These are phyloP conservation scores for Apaloderma vittatum DNA, from an alignment of 2,113 vertebrate species.

Conservation along the genomic window DNA sequence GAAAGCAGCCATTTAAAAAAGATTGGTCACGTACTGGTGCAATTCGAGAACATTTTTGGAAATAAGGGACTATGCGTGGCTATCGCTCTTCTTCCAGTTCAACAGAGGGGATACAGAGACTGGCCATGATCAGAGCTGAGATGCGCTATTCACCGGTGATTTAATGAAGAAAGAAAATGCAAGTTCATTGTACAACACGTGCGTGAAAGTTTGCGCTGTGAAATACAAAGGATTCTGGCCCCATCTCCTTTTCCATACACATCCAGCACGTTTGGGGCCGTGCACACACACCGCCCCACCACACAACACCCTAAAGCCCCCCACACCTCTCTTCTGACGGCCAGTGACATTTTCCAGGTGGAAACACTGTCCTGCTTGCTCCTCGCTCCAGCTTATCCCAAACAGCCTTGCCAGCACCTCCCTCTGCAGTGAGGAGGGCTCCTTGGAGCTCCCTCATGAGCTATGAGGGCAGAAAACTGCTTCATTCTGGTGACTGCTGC, in stretches of 20 bases:
- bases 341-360: neutral
- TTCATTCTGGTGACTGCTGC: fast-evolving
- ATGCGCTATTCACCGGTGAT: fast-evolving
- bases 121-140: neutral
- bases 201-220: neutral
- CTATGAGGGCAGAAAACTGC: neutral
- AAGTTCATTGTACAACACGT: neutral
- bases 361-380: neutral
- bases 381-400: neutral
- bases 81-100: neutral
- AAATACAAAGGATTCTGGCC: neutral
- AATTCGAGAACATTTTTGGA: neutral
- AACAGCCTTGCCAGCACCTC: neutral
- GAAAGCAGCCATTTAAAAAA: neutral
- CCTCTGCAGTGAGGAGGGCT: neutral
- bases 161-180: neutral
- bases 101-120: neutral
- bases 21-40: fast-evolving
- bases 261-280: fast-evolving
- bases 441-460: fast-evolving
- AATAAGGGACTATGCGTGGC: neutral
- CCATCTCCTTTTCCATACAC: neutral
- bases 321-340: neutral
- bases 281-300: fast-evolving
- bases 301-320: neutral